phyloP scores from a whole-genome alignment of 2,888 invertebrate genomes.

The Incurvaria masculella region DNA sequence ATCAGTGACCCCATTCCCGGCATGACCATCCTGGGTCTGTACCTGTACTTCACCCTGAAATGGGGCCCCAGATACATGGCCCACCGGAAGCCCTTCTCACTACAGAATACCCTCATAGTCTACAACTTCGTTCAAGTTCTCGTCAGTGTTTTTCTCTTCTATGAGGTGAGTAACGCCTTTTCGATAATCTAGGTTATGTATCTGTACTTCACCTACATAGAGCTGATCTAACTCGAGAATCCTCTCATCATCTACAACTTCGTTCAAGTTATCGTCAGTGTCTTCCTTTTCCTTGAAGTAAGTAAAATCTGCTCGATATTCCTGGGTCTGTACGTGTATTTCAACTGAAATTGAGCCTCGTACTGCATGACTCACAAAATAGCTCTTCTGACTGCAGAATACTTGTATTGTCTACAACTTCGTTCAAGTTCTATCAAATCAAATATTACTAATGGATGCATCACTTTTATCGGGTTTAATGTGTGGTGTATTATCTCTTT shows the following conservation, averaged over 20 bases:
- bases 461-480: too few species aligned
- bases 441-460: too few species aligned
- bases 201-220: slow-evolving; percentile 73
- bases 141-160: slow-evolving; percentile 77
- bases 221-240: slow-evolving; percentile 77
- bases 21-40: slow-evolving; percentile 61
- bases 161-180: slow-evolving; percentile 60
- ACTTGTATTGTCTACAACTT: too few species aligned
- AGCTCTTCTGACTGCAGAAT: too few species aligned
- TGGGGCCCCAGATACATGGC: slow-evolving; percentile 89
- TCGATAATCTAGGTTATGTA: too few species aligned
- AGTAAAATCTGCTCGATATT: too few species aligned
- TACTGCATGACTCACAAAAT: too few species aligned
- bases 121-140: slow-evolving; percentile 90
- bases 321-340: too few species aligned
- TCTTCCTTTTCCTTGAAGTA: slow-evolving; percentile 78
- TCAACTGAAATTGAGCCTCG: too few species aligned
- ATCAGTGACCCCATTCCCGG: slow-evolving; percentile 69
- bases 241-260: slow-evolving; percentile 84
- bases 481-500: too few species aligned
- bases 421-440: too few species aligned
- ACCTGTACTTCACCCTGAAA: slow-evolving; percentile 68
- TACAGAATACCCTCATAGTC: slow-evolving; percentile 72
- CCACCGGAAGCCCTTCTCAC: slow-evolving; percentile 76
- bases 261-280: slow-evolving; percentile 79